Conservation (phyloP, 2,888 invertebrate species). For the Calliopum simillimum region DNA sequence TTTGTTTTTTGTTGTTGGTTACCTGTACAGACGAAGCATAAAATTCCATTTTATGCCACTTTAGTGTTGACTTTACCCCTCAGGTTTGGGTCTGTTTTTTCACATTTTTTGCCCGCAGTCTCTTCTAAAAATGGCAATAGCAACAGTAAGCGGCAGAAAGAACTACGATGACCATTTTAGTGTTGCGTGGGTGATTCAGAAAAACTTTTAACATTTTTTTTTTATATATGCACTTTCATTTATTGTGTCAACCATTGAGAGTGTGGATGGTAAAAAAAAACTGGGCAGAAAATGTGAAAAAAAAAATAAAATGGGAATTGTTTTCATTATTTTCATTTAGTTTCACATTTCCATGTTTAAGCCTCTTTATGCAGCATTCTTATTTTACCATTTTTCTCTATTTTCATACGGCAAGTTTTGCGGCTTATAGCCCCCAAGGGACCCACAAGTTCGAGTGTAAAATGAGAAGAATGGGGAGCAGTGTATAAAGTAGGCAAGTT, state of each 20-base stretch:
- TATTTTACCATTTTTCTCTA: slow-evolving; percentile 26
- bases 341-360: slow-evolving; percentile 34
- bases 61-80: too few relatives aligned
- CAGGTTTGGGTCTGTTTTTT: neutral
- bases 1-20: neutral
- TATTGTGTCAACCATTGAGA: neutral
- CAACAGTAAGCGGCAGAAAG: neutral
- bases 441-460: neutral
- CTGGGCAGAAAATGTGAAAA: neutral
- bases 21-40: neutral
- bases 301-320: slow-evolving; percentile 45
- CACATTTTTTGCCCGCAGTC: neutral
- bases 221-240: neutral
- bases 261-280: neutral
- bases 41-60: neutral
- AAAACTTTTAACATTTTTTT: neutral
- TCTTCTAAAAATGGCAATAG: neutral
- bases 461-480: too few relatives aligned
- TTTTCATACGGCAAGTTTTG: slow-evolving; percentile 21
- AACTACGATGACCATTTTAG: neutral
- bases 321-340: slow-evolving; percentile 57
- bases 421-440: slow-evolving; percentile 29
- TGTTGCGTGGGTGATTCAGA: neutral
- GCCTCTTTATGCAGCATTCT: slow-evolving; percentile 8
- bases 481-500: too few relatives aligned